These are phyloP conservation scores for Catostylus mosaicus DNA, from an alignment of 30 jellyfish, hydroid and myxozoan species.

Conservation along the genomic window DNA sequence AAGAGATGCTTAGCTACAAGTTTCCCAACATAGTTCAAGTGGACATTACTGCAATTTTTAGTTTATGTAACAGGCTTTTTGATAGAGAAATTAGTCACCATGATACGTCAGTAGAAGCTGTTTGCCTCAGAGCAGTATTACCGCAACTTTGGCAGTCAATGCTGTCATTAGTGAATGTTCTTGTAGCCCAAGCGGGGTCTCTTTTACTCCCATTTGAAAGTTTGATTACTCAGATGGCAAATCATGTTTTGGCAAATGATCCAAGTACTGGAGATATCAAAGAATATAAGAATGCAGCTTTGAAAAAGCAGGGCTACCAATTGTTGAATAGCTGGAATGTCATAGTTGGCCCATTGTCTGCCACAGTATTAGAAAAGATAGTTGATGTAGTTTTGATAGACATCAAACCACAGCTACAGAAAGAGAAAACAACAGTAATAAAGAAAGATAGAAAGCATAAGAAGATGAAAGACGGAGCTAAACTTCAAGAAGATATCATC, in stretches of 20 bases:
- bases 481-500: constrained; percentile 35
- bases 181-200: constrained; percentile 24
- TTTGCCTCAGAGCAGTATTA: constrained; percentile 11
- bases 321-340: constrained; percentile 39
- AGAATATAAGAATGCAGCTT: background rate
- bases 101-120: constrained; percentile 30
- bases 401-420: constrained; percentile 1
- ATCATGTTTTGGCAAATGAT: background rate
- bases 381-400: constrained; percentile 30
- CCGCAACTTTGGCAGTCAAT: constrained; percentile 34
- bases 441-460: constrained; percentile 18
- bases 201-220: constrained; percentile 46
- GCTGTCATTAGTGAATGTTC: constrained; percentile 30
- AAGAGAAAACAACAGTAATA: background rate
- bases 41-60: background rate
- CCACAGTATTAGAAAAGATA: background rate
- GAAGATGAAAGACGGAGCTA: constrained; percentile 32
- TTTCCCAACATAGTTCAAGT: constrained; percentile 33
- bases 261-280: background rate
- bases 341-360: background rate
- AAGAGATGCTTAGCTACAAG: constrained; percentile 20
- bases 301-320: constrained; percentile 30
- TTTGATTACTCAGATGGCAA: background rate
- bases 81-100: constrained; percentile 1
- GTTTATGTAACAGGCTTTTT: constrained; percentile 21